phyloP scores from a whole-genome alignment of 1,140 invertebrate genomes.

The Drosophila triauraria region DNA sequence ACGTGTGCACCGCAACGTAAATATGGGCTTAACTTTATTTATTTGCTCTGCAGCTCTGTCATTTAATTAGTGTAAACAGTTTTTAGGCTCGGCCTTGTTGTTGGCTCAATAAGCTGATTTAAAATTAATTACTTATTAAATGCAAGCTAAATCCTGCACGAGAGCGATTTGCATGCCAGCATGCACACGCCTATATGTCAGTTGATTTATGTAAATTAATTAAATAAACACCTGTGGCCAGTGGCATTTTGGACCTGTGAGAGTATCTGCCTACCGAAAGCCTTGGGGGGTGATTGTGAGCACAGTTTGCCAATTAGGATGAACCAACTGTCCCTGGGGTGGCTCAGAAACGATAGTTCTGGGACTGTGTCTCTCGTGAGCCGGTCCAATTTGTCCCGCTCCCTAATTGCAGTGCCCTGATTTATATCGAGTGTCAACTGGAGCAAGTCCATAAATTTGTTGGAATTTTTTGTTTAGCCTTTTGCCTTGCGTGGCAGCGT shows the following conservation, averaged over 20 bases:
- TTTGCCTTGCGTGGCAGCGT: slow-evolving; percentile 49
- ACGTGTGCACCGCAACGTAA: slow-evolving; percentile 41
- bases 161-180: not conserved
- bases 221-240: slow-evolving; percentile 56
- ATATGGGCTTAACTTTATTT: slow-evolving; percentile 29
- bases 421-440: slow-evolving; percentile 61
- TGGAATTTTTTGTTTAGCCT: slow-evolving; percentile 1
- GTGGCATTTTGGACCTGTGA: slow-evolving; percentile 13
- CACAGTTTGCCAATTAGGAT: slow-evolving; percentile 12
- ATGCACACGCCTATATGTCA: slow-evolving; percentile 6
- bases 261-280: slow-evolving; percentile 11
- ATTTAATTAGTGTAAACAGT: slow-evolving; percentile 63
- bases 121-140: slow-evolving; percentile 62
- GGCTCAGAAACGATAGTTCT: slow-evolving; percentile 23
- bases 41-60: slow-evolving; percentile 32
- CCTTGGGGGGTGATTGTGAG: slow-evolving; percentile 3
- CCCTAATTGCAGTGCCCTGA: slow-evolving; percentile 51
- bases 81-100: slow-evolving; percentile 23
- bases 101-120: slow-evolving; percentile 49
- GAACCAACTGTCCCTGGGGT: not conserved
- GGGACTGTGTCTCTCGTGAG: slow-evolving; percentile 45
- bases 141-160: slow-evolving; percentile 17
- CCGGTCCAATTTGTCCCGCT: slow-evolving; percentile 30
- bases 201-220: slow-evolving; percentile 61
- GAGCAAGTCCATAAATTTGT: slow-evolving; percentile 63